These are phyloP conservation scores for Leucophenga varia DNA, from an alignment of 1,140 invertebrate genomes.

Conservation along the genomic window DNA sequence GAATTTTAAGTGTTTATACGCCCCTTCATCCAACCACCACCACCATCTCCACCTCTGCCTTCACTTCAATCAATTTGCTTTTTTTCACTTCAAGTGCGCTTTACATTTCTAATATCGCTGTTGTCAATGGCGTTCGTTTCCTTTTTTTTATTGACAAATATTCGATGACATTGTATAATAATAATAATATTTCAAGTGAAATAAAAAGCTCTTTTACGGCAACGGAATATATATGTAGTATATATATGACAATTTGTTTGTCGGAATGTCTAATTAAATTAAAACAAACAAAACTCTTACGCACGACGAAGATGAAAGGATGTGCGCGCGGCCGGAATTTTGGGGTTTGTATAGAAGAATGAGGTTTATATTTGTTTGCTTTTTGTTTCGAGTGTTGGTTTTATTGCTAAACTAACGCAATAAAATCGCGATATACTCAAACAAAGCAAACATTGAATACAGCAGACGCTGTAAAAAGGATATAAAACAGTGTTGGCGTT, in stretches of 20 bases:
- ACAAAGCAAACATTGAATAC: not conserved
- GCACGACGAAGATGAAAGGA: constrained; percentile 11
- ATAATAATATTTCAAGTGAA: not conserved
- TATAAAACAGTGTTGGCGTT: no score
- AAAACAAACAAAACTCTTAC: constrained; percentile 44
- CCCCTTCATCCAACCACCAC: not conserved
- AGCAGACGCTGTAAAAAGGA: constrained; percentile 20
- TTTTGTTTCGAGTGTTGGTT: constrained; percentile 1
- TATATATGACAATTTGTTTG: constrained; percentile 2
- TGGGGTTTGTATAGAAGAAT: no score
- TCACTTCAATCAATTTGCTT: constrained; percentile 22
- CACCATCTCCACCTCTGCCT: constrained; percentile 1
- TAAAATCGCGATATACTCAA: not conserved
- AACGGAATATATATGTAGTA: no score
- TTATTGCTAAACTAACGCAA: no score
- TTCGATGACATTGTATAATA: no score
- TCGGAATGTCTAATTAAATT: constrained; percentile 40
- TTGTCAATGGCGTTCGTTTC: no score
- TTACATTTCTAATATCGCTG: no score
- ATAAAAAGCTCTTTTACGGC: no score
- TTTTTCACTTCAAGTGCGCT: constrained; percentile 8
- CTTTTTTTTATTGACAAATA: no score
- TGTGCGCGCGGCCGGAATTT: no score
- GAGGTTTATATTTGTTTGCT: constrained; percentile 5
- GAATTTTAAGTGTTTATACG: constrained; percentile 45